Conservation (phyloP, 2,888 invertebrate species). For the Himalopsyche tibetana region DNA sequence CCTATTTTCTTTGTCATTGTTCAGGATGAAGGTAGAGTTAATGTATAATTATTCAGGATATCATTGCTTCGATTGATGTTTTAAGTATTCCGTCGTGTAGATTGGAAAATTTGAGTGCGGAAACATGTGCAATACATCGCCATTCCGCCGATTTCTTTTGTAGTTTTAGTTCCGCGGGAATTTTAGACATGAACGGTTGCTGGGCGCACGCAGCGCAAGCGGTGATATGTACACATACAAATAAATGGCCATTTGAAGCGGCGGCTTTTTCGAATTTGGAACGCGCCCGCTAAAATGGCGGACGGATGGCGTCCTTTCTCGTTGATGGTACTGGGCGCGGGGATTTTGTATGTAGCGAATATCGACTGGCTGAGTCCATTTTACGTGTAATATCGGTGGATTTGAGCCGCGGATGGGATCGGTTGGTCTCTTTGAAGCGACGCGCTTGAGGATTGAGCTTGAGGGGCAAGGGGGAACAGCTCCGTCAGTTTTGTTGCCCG, state of each 20-base stretch:
- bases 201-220: constrained; percentile 34
- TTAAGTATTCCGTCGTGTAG: constrained; percentile 50
- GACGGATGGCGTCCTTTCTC: constrained; percentile 51
- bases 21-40: neutral
- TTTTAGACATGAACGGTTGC: constrained; percentile 38
- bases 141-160: constrained; percentile 40
- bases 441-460: constrained; percentile 43
- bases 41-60: neutral
- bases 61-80: neutral
- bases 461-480: constrained; percentile 53
- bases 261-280: constrained; percentile 56
- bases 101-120: constrained; percentile 58
- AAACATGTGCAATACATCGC: constrained; percentile 60
- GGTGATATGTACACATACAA: constrained; percentile 35
- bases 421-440: constrained; percentile 60
- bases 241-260: constrained; percentile 43
- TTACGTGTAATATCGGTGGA: constrained; percentile 63
- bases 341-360: constrained; percentile 57
- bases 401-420: constrained; percentile 63
- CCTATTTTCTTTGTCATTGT: neutral
- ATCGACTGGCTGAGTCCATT: constrained; percentile 61
- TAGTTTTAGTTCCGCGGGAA: constrained; percentile 43
- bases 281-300: constrained; percentile 57
- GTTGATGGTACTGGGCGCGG: constrained; percentile 15
- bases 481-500: constrained; percentile 63